Conservation (phyloP, 2,888 invertebrate genomes). For the Andrena hattorfiana region DNA sequence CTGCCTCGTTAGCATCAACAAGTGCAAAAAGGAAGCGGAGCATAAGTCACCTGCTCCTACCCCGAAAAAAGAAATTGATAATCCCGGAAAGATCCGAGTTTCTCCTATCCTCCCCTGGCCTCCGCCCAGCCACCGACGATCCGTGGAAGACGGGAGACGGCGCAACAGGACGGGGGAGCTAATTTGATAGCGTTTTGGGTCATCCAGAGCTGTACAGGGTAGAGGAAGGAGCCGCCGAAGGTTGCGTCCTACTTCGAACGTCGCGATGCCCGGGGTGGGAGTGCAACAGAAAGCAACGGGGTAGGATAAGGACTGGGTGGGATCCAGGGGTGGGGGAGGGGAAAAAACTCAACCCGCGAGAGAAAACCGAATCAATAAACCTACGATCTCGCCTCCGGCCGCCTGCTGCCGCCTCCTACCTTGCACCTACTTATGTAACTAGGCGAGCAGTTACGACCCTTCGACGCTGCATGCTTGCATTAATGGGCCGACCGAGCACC, state of each 20-base stretch:
- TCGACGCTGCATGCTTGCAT: conserved; percentile 54
- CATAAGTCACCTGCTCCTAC: neutral
- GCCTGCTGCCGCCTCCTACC: conserved; percentile 61
- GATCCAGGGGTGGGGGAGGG: conserved; percentile 44
- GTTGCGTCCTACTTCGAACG: conserved; percentile 70
- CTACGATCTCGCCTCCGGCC: conserved; percentile 75
- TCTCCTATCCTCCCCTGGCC: too few relatives aligned
- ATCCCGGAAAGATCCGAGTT: neutral
- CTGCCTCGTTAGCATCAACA: neutral
- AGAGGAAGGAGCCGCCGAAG: conserved; percentile 57
- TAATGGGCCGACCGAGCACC: conserved; percentile 46
- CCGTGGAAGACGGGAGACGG: neutral
- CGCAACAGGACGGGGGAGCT: conserved; percentile 36
- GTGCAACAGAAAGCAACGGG: conserved; percentile 68
- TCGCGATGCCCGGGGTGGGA: conserved; percentile 49
- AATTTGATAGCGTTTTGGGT: conserved; percentile 62
- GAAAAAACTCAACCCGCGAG: conserved; percentile 77
- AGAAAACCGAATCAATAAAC: conserved; percentile 82
- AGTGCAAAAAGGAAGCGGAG: neutral
- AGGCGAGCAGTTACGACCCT: conserved; percentile 63
- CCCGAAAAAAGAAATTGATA: neutral
- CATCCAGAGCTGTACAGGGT: conserved; percentile 49
- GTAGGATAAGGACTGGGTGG: conserved; percentile 67
- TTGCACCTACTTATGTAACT: conserved; percentile 75
- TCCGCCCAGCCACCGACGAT: neutral